These are phyloP conservation scores for Melanocharis versteri DNA, from an alignment of 2,113 vertebrate species.

Conservation along the genomic window DNA sequence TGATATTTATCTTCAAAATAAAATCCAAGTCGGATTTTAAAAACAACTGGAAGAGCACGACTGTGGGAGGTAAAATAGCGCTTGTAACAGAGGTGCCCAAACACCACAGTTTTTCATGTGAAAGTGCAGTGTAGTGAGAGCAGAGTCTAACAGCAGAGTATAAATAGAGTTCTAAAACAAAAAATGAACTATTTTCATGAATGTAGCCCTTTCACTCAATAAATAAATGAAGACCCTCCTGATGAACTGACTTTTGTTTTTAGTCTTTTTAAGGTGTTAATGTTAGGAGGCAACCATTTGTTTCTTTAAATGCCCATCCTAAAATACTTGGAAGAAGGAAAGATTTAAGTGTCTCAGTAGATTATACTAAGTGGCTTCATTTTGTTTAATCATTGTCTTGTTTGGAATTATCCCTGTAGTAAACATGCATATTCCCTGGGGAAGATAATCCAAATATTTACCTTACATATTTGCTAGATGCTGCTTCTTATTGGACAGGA, in stretches of 20 bases:
- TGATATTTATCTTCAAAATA: conserved; percentile 40
- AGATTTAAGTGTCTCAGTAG: background rate
- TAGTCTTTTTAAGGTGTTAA: background rate
- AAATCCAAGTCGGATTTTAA: background rate
- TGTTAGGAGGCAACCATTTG: background rate
- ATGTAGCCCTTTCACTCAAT: background rate
- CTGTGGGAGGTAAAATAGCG: background rate
- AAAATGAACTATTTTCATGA: background rate
- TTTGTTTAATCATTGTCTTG: background rate
- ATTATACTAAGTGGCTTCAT: conserved; percentile 21
- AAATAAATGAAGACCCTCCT: background rate
- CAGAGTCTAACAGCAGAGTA: background rate
- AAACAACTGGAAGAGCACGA: background rate
- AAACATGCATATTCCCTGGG: background rate
- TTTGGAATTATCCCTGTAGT: conserved; percentile 10
- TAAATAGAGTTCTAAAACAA: background rate
- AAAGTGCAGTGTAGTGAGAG: background rate
- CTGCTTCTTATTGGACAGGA: background rate
- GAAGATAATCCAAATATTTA: conserved; percentile 27
- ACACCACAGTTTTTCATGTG: background rate
- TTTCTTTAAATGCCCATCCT: conserved; percentile 1
- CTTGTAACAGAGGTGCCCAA: background rate
- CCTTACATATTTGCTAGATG: background rate
- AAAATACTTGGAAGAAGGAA: conserved; percentile 11
- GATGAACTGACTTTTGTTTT: background rate